phyloP scores from a whole-genome alignment of 2,888 invertebrate genomes.

The Clanis bilineata region DNA sequence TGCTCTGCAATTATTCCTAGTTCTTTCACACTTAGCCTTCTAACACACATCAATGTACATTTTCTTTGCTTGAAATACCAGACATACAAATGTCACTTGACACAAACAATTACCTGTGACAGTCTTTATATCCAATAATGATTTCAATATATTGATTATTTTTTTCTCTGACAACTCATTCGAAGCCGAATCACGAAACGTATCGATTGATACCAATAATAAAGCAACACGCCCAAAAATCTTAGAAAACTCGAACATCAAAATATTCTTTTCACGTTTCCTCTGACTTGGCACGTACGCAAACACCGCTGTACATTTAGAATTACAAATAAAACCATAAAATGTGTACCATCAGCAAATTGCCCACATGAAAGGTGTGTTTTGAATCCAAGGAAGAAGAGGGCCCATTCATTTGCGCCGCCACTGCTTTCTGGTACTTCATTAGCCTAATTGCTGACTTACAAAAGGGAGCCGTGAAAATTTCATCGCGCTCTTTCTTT shows the following conservation, averaged over 20 bases:
- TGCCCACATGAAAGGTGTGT: slow-evolving; percentile 77
- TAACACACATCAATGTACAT: too few species aligned
- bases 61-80: too few species aligned
- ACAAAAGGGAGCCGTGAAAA: slow-evolving; percentile 74
- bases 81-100: too few species aligned
- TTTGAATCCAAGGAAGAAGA: slow-evolving; percentile 66
- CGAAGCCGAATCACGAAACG: too few species aligned
- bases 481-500: slow-evolving; percentile 76
- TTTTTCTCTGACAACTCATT: too few species aligned
- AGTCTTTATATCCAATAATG: too few species aligned
- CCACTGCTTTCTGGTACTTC: slow-evolving; percentile 63
- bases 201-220: too few species aligned
- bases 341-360: slow-evolving; percentile 71
- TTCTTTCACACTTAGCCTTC: too few species aligned
- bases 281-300: slow-evolving; percentile 4
- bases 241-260: neutral
- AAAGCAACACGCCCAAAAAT: neutral
- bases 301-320: neutral
- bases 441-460: slow-evolving; percentile 77
- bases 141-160: too few species aligned
- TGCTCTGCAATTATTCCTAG: too few species aligned
- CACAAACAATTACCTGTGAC: too few species aligned
- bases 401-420: slow-evolving; percentile 70
- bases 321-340: slow-evolving; percentile 36
- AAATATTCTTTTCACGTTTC: slow-evolving; percentile 13